Conservation (phyloP, 2,113 vertebrate genomes). For the Halcyon senegalensis region DNA sequence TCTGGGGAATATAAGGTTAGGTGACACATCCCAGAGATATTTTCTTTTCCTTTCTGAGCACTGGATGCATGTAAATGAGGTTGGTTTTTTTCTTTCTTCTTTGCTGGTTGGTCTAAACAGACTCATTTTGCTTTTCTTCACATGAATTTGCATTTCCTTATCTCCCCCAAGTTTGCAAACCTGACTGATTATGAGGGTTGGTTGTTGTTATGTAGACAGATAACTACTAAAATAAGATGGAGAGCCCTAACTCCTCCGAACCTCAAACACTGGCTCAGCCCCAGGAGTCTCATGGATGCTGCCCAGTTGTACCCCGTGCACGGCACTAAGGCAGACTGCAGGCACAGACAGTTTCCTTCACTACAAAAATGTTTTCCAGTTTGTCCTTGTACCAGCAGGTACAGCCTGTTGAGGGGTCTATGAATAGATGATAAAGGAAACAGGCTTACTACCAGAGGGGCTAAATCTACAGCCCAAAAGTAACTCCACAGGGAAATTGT, state of each 20-base stretch:
- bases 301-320: rapidly evolving
- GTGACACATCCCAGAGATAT: background rate
- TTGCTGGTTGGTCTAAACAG: background rate
- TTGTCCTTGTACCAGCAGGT: background rate
- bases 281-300: background rate
- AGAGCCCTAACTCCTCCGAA: background rate
- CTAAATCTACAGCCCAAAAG: background rate
- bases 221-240: background rate
- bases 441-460: background rate
- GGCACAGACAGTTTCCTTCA: background rate
- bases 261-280: background rate
- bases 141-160: background rate
- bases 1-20: background rate
- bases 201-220: background rate
- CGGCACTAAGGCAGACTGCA: background rate
- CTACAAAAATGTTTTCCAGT: background rate
- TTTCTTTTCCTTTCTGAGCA: background rate
- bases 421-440: background rate
- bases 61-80: background rate
- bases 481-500: background rate
- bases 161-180: background rate
- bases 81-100: background rate
- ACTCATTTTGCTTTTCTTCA: background rate
- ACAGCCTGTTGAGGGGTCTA: background rate
- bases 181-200: background rate